Base-by-base conservation (phyloP, 2,113 vertebrate genomes). In the Steatornis caripensis region DNA sequence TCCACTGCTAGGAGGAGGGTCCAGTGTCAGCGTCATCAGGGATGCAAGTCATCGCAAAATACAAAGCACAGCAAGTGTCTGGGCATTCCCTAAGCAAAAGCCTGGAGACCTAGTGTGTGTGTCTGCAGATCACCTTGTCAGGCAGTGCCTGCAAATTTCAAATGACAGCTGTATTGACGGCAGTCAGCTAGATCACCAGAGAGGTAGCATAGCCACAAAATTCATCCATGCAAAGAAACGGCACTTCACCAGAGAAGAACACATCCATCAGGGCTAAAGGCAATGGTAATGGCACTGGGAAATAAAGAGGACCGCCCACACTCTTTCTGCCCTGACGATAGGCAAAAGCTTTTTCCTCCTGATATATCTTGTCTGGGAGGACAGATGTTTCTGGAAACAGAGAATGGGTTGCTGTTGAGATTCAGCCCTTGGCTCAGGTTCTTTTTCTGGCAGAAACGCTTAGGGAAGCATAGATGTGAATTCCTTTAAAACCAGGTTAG, bases 251-350 rank as follows among this genome's bases (percentile, higher is more conserved):
- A 41, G 62, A 72, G 72, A 34, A 29, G n/a, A 79, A 18, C 3
- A 0, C 6, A 34, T 64, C 34, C 20, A 8, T 30, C 23, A 30
- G 7, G 30, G 23, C 10, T 61, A 72, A 80, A 93, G 46, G 20
- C 7, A 26, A 22, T 68, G n/a, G n/a, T n/a, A n/a, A n/a, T 17
- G 22, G 32, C 24, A 65, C 29, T 41, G 46, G 29, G 54, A 91
- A 46, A 77, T 18, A 6, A 46, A 84, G 12, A 30, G 14, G 18
- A 55, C 14, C 21, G 65, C 17, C 5, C 27, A 57, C 23, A 20
- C 13, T 66, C 16, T 32, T 87, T 36, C 48, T 68, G 64, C 3
- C 6, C 8, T 51, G 15, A 36, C 0, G 0, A n/a, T 15, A 66
- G 10, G 6, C 9, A 82, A 61, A 87, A 75, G 10, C 5, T 18